Percentiles rank a stretch among this genome's conserved stretches.
Conservation (phyloP, 2,113 vertebrate species). For the Malaclemys terrapin region DNA sequence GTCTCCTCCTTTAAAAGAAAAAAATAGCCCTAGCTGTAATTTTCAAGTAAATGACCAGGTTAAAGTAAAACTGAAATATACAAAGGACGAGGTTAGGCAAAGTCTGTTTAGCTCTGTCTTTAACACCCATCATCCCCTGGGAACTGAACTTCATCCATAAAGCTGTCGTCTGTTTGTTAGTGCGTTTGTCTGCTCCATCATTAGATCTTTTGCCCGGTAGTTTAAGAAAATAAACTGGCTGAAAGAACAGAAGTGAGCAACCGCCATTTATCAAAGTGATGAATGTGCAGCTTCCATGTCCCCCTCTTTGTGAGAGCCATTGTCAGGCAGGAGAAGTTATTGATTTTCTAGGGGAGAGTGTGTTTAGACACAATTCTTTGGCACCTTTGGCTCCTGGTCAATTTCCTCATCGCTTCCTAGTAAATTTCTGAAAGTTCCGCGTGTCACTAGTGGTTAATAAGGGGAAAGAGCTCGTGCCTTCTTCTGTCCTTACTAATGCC, state of each 20-base stretch:
- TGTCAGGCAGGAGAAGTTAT: neutral
- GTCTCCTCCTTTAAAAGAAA: slow-evolving; percentile 42
- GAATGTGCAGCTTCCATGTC: neutral
- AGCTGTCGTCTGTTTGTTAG: slow-evolving; percentile 73
- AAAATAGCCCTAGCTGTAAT: neutral
- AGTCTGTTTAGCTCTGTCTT: neutral
- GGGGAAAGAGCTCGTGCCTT: neutral
- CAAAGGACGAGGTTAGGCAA: neutral
- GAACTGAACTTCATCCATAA: slow-evolving; percentile 61
- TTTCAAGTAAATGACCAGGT: neutral
- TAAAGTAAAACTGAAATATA: neutral
- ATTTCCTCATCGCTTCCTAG: neutral
- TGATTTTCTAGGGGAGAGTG: neutral
- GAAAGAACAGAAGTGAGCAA: slow-evolving; percentile 43
- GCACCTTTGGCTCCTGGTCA: neutral
- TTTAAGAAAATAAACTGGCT: slow-evolving; percentile 70
- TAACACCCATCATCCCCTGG: neutral
- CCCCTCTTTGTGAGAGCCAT: accelerated
- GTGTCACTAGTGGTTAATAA: neutral
- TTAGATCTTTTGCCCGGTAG: slow-evolving; percentile 54
- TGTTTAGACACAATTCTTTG: neutral
- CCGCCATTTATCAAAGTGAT: slow-evolving; percentile 59
- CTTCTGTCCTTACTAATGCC: neutral
- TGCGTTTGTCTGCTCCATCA: slow-evolving; percentile 59
- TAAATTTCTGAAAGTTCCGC: neutral